Conservation (phyloP, 2,113 vertebrate species). For the Chelonoidis abingdonii region DNA sequence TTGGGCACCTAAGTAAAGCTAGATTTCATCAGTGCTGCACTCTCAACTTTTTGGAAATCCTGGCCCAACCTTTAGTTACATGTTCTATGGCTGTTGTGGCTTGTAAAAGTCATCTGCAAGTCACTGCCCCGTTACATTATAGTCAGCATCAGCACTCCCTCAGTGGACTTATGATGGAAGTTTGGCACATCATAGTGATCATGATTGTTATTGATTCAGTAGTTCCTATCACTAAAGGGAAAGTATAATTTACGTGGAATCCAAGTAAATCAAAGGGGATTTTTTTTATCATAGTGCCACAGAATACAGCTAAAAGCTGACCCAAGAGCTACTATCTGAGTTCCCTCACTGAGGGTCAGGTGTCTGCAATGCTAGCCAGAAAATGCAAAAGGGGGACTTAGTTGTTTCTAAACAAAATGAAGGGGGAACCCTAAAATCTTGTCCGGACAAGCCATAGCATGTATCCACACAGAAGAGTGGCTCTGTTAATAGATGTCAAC, state of each 20-base stretch:
- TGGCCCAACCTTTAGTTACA: constrained; percentile 34
- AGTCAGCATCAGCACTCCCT: constrained; percentile 16
- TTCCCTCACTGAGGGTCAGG: background rate
- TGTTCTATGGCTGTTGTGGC: constrained; percentile 33
- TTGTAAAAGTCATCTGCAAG: background rate
- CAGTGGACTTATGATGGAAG: background rate
- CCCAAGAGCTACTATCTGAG: background rate
- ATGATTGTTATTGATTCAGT: background rate
- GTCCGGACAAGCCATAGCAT: background rate
- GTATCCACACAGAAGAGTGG: background rate
- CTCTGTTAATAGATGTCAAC: background rate
- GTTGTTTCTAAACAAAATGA: background rate
- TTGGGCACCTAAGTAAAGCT: constrained; percentile 28
- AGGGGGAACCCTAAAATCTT: background rate
- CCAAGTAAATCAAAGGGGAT: background rate
- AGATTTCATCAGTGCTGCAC: constrained; percentile 48
- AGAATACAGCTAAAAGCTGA: background rate
- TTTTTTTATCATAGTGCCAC: background rate
- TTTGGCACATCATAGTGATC: background rate
- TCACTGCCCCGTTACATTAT: background rate
- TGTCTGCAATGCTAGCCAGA: background rate
- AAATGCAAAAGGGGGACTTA: background rate
- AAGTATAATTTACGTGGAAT: background rate
- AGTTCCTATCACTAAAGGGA: background rate
- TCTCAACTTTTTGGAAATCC: constrained; percentile 27